These are phyloP conservation scores for Flexamia atlantica DNA, from an alignment of 2,888 invertebrate genomes.

Conservation along the genomic window DNA sequence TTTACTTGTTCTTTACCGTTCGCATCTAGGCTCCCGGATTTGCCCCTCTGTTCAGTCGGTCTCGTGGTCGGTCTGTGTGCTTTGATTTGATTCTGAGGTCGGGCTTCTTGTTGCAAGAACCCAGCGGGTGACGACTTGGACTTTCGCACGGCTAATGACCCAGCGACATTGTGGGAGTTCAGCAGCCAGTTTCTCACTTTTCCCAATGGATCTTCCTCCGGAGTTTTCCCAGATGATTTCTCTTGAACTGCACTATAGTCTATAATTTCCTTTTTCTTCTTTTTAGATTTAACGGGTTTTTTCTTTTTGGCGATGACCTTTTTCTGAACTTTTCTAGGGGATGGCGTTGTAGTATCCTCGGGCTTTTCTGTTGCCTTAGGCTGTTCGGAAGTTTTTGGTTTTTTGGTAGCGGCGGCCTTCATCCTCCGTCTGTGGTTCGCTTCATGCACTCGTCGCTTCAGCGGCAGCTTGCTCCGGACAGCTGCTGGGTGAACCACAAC, in stretches of 20 bases:
- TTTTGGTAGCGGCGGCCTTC: conserved; percentile 64
- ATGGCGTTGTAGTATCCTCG: conserved; percentile 74
- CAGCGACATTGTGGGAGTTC: conserved; percentile 80
- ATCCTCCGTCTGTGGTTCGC: conserved; percentile 62
- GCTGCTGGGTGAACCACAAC: conserved; percentile 90
- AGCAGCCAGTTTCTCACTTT: conserved; percentile 93
- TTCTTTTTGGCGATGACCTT: conserved; percentile 75
- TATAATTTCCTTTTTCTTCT: conserved; percentile 83
- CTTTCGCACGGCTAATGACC: conserved; percentile 81
- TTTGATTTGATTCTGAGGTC: conserved; percentile 56
- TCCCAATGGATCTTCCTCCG: conserved; percentile 79
- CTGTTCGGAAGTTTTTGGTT: conserved; percentile 75
- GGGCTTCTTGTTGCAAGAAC: conserved; percentile 72
- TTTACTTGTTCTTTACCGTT: conserved; percentile 79
- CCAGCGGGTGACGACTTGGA: conserved; percentile 91
- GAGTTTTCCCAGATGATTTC: conserved; percentile 74
- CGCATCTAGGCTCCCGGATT: conserved; percentile 64
- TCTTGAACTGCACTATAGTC: conserved; percentile 83
- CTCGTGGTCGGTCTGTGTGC: conserved; percentile 63
- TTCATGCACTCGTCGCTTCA: conserved; percentile 88
- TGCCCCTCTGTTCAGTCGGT: conserved; percentile 67
- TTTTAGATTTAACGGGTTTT: conserved; percentile 76
- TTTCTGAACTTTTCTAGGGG: conserved; percentile 77
- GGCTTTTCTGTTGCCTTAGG: conserved; percentile 23
- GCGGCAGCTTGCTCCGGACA: conserved; percentile 90